phyloP scores from a whole-genome alignment of 2,888 invertebrate genomes.

The Boloria selene region DNA sequence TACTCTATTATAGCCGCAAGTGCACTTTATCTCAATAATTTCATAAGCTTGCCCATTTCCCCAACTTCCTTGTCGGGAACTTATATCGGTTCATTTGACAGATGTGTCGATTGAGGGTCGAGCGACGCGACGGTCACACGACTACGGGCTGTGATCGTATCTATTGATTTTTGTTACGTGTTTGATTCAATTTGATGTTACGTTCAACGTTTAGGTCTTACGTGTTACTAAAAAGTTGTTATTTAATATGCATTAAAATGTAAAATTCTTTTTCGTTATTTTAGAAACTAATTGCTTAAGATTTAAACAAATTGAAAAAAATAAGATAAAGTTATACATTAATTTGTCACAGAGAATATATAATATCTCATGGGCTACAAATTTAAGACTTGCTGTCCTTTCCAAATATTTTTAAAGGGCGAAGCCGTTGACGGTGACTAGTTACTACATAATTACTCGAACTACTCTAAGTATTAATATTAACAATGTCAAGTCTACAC shows the following conservation, averaged over 20 bases:
- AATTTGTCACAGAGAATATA: too few relatives aligned
- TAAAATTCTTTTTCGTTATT: too few relatives aligned
- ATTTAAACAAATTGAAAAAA: too few relatives aligned
- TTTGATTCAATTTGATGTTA: conserved; percentile 15
- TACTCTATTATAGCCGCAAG: conserved; percentile 5
- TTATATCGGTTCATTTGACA: conserved; percentile 50
- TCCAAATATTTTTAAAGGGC: neutral
- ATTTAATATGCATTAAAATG: too few relatives aligned
- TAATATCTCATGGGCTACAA: too few relatives aligned
- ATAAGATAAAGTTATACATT: too few relatives aligned
- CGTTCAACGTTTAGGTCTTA: neutral
- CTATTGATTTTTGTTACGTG: conserved; percentile 26
- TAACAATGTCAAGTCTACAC: conserved; percentile 20
- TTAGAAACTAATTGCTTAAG: too few relatives aligned
- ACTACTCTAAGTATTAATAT: conserved; percentile 15
- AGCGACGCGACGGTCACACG: conserved; percentile 54
- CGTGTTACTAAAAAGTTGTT: neutral
- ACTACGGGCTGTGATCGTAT: conserved; percentile 47
- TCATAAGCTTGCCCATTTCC: conserved; percentile 12
- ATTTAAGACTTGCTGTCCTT: too few relatives aligned
- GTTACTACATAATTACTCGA: conserved; percentile 8
- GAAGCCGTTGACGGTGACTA: neutral
- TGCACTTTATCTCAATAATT: conserved; percentile 19
- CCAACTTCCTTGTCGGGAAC: conserved; percentile 10
- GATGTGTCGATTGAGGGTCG: conserved; percentile 60